Conservation (phyloP, 2,888 invertebrate genomes). For the Teleogryllus oceanicus region DNA sequence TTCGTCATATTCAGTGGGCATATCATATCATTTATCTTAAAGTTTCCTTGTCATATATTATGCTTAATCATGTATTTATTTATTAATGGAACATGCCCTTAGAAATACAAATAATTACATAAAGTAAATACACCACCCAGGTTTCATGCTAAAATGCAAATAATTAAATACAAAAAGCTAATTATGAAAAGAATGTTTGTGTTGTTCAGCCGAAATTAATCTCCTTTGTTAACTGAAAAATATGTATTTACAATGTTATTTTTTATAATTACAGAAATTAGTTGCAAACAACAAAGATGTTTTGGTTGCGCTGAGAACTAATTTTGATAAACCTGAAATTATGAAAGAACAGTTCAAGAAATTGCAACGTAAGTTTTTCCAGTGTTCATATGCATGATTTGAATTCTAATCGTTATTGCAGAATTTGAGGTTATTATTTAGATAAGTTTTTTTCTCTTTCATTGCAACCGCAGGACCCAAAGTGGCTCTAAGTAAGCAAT, state of each 20-base stretch:
- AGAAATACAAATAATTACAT: too few relatives aligned
- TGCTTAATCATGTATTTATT: too few relatives aligned
- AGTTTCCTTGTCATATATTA: too few relatives aligned
- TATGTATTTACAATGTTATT: conserved; percentile 26
- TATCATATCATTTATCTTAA: too few relatives aligned
- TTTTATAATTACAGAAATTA: conserved; percentile 54
- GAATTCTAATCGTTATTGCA: neutral
- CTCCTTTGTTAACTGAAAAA: conserved; percentile 18
- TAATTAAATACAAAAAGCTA: too few relatives aligned
- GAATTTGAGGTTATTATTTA: conserved; percentile 26
- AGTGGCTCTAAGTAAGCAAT: conserved; percentile 31
- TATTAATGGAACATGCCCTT: too few relatives aligned
- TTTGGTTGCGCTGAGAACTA: conserved; percentile 82
- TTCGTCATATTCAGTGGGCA: too few relatives aligned
- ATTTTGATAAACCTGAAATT: conserved; percentile 96
- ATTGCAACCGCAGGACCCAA: conserved; percentile 31
- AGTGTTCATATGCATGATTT: too few relatives aligned
- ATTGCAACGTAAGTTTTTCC: conserved; percentile 57
- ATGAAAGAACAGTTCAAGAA: conserved; percentile 95
- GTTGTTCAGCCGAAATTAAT: too few relatives aligned
- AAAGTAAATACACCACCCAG: too few relatives aligned
- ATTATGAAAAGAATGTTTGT: too few relatives aligned
- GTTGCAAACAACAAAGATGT: conserved; percentile 92
- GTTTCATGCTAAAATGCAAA: too few relatives aligned
- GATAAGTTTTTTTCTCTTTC: conserved; percentile 28